phyloP scores from a whole-genome alignment of 2,797 vertebrate species.

The Oreochromis mossambicus region DNA sequence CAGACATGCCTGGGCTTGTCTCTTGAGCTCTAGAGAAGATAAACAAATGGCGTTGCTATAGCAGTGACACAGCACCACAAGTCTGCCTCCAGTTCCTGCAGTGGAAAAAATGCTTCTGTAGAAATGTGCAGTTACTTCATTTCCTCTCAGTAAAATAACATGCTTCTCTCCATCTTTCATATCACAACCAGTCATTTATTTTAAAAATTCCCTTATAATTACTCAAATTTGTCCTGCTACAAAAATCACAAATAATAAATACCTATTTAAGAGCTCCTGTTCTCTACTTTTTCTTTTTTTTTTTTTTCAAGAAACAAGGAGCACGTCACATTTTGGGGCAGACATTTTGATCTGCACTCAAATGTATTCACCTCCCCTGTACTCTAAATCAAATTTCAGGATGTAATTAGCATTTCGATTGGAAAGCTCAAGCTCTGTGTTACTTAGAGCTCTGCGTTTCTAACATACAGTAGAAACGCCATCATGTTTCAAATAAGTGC shows the following conservation, averaged over 20 bases:
- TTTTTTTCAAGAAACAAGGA: neutral
- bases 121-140: neutral
- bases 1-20: neutral
- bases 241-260: neutral
- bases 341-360: neutral
- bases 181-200: neutral
- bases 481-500: constrained; percentile 6
- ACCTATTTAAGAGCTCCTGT: neutral
- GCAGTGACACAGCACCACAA: neutral
- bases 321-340: neutral
- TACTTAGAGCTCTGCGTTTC: neutral
- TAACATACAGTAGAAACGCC: neutral
- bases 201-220: neutral
- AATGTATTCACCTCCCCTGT: neutral
- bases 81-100: neutral
- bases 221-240: neutral
- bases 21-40: neutral
- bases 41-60: neutral
- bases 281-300: neutral
- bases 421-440: neutral
- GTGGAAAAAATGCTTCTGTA: neutral
- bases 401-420: constrained; percentile 3
- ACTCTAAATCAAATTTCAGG: constrained; percentile 17
- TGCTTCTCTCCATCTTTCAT: neutral
- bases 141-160: neutral